A percentile compares a stretch with the other conserved stretches of the same genome.
These are phyloP conservation scores for Mellivora capensis DNA, from an alignment of 2,113 vertebrate genomes.

Conservation along the genomic window DNA sequence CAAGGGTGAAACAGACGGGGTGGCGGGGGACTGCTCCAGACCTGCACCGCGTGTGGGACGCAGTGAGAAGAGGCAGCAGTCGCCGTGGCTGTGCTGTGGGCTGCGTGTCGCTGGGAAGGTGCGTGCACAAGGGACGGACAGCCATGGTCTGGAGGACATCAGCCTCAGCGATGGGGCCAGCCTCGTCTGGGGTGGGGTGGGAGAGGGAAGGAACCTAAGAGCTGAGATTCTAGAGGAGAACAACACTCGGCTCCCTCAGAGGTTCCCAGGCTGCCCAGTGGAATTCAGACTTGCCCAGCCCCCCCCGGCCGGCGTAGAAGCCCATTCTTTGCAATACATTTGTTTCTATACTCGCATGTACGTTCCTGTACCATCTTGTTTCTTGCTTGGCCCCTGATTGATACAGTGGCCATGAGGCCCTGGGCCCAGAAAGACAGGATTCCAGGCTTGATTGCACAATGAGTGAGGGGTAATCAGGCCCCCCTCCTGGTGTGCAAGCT, in stretches of 20 bases:
- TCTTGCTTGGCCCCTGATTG: not conserved
- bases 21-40: not conserved
- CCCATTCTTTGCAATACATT: no score
- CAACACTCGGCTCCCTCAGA: not conserved
- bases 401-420: not conserved
- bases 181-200: not conserved
- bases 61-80: not conserved
- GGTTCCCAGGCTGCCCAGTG: no score
- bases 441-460: not conserved
- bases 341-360: not conserved
- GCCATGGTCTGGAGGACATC: not conserved
- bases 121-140: not conserved
- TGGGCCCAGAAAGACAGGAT: no score
- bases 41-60: not conserved
- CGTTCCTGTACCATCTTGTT: not conserved
- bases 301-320: no score
- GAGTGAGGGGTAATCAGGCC: rapidly evolving
- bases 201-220: not conserved
- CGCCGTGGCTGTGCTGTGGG: not conserved
- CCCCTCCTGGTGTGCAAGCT: not conserved
- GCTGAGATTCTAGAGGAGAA: not conserved
- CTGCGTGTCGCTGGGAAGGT: not conserved
- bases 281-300: no score
- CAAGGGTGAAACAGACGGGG: not conserved
- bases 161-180: not conserved